phyloP scores from a whole-genome alignment of 1,140 invertebrate species.

The Eulimnadia texana region DNA sequence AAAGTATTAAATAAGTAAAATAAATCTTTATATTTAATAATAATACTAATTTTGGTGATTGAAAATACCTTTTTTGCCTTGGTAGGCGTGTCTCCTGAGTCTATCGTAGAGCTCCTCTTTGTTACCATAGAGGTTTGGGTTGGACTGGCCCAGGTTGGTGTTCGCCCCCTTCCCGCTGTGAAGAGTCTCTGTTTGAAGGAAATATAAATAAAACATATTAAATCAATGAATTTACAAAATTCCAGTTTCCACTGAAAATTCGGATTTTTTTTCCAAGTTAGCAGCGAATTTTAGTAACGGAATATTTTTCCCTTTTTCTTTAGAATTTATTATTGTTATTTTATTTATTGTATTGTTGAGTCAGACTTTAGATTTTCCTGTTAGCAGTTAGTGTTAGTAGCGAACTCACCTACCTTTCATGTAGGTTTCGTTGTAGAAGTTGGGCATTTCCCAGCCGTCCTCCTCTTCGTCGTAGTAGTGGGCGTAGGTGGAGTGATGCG shows the following conservation, averaged over 20 bases:
- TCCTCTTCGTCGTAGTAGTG: conserved; percentile 92
- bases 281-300: too few species aligned
- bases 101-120: conserved; percentile 92
- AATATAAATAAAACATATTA: conserved; percentile 7
- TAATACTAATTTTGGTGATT: too few species aligned
- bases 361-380: too few species aligned
- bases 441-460: conserved; percentile 93
- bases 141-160: conserved; percentile 74
- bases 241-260: background rate
- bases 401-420: conserved; percentile 62
- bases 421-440: conserved; percentile 92
- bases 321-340: too few species aligned
- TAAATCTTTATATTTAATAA: too few species aligned
- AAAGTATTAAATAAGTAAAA: too few species aligned
- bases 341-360: too few species aligned
- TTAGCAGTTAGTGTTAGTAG: too few species aligned
- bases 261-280: too few species aligned
- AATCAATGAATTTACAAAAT: conserved; percentile 5
- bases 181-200: conserved; percentile 48
- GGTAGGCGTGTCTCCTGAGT: conserved; percentile 86
- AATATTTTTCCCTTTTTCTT: too few species aligned
- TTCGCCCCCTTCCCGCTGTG: conserved; percentile 64
- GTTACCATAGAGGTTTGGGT: conserved; percentile 84
- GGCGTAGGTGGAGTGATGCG: conserved; percentile 86
- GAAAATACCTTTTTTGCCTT: conserved; percentile 92